Evolutionary conservation across 2,888 invertebrate genomes (phyloP), one percentile per base, ranked within the genome.

Genomic region (Ophion ventricosus): DNA sequence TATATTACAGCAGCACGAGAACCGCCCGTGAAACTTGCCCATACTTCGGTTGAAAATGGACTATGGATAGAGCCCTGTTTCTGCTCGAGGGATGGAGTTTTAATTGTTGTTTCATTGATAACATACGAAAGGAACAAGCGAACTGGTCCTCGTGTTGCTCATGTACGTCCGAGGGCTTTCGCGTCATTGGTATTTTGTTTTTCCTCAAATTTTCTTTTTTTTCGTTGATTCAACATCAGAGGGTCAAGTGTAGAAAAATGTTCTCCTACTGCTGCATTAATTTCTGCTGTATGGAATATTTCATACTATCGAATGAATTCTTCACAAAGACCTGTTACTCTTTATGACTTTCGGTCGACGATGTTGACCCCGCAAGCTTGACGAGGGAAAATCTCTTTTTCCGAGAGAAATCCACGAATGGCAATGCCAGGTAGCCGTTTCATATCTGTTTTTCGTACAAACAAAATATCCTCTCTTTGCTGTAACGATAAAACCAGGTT

Each of bases 21-120:
- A 54, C 29, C 20, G 26, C 69, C 54, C 26, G n/a, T 25, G 54
- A 69, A 54, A 69, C 69, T 69, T 54, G 69, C 49, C 54, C 26
- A n/a, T 26, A 17, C 17, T 67, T 17, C 8, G 25, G 49, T 26
- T 3, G 69, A 4, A 54, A 69, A 29, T 69, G n/a, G 69, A 49
- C 54, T n/a, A 69, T 54, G 25, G 69, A 69, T 54, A 29, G n/a
- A 56, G 20, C 10, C 49, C 54, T 20, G 69, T 69, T 54, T 20
- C 23, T 54, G n/a, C 69, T 69, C 54, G 54, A 54, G 54, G 49
- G 25, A 69, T 54, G 17, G 23, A 25, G 49, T 69, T 11, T 23
- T 25, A 69, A 25, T 69, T 26, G 25, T 11, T 14, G 54, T 54
- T 17, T 26, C n/a, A 26, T 49, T 29, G n/a, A 25, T n/a, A 54